phyloP scores from a whole-genome alignment of 2,797 vertebrate species.

The Cirrhinus molitorella region DNA sequence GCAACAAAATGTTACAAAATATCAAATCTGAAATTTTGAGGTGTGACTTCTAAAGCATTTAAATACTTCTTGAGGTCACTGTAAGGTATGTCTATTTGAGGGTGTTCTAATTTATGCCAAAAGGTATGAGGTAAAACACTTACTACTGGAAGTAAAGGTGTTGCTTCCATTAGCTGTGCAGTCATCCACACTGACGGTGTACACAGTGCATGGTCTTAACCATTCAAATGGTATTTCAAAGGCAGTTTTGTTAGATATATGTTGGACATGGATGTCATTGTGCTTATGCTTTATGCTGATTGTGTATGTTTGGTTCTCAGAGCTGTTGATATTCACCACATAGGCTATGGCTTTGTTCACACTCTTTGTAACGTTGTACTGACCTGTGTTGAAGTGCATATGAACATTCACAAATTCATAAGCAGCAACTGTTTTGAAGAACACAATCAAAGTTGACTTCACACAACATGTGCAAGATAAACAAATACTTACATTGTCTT shows the following conservation, averaged over 20 bases:
- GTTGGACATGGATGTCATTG: neutral
- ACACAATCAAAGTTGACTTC: neutral
- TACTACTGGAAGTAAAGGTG: neutral
- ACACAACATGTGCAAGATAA: neutral
- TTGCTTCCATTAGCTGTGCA: rapidly evolving
- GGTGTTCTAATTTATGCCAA: neutral
- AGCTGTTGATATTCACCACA: neutral
- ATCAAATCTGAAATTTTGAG: too few species aligned
- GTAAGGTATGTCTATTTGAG: neutral
- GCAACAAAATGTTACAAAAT: too few species aligned
- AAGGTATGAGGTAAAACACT: neutral
- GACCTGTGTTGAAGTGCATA: neutral
- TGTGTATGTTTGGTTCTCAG: neutral
- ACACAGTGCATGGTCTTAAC: neutral
- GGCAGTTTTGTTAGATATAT: neutral
- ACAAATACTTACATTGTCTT: neutral
- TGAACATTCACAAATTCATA: neutral
- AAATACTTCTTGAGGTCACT: neutral
- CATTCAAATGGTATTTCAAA: neutral
- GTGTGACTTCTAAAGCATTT: too few species aligned
- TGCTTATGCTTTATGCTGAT: neutral
- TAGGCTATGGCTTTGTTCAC: rapidly evolving
- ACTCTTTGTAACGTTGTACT: neutral
- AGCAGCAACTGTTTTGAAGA: neutral
- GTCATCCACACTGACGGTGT: neutral